Percentiles rank a stretch among this genome's conserved stretches.
Evolutionary conservation across 2,113 vertebrate genomes (phyloP).

Genomic region (Paedocypris sp.): DNA sequence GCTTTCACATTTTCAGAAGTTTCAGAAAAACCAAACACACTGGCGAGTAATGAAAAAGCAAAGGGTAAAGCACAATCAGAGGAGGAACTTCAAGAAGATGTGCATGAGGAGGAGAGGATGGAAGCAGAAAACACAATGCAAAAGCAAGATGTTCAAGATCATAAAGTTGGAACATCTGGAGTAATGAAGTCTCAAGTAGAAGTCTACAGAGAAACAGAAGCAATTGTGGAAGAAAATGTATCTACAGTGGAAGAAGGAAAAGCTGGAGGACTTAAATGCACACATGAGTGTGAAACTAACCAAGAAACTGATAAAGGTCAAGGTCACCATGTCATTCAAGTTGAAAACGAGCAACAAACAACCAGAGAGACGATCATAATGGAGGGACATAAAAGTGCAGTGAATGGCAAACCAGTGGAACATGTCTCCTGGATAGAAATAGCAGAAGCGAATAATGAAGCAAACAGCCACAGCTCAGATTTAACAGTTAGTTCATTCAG

Average conservation of each 20-base stretch:
- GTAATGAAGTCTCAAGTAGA: neutral
- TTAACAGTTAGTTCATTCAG: neutral
- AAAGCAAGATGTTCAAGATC: too few species aligned
- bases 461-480: too few species aligned
- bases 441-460: neutral
- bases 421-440: neutral
- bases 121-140: neutral
- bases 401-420: neutral
- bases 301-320: neutral
- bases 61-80: too few species aligned
- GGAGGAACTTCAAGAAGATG: too few species aligned
- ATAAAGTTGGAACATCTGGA: too few species aligned
- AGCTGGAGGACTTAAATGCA: too few species aligned
- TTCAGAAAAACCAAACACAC: too few species aligned
- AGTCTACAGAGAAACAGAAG: neutral
- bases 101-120: too few species aligned
- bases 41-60: too few species aligned
- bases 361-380: neutral
- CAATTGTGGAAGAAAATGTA: neutral
- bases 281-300: neutral
- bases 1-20: too few species aligned
- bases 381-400: neutral
- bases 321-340: neutral
- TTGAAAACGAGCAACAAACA: neutral
- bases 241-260: neutral